Conservation (phyloP, 1,140 invertebrate species). For the Lordiphosa stackelbergi region DNA sequence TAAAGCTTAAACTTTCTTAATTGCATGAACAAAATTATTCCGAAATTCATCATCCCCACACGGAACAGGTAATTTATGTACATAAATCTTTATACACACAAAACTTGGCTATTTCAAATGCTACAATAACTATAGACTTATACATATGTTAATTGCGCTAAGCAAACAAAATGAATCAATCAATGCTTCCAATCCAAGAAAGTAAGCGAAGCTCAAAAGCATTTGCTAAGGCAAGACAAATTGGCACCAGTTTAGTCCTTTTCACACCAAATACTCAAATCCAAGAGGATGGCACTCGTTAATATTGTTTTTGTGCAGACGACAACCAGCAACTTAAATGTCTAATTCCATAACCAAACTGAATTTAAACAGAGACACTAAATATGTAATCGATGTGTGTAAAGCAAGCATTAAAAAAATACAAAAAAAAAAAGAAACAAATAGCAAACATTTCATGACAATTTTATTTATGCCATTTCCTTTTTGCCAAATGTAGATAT, state of each 20-base stretch:
- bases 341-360: constrained; percentile 15
- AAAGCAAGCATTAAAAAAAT: constrained; percentile 52
- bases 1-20: background rate
- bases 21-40: background rate
- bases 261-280: no score
- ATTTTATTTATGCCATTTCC: constrained; percentile 34
- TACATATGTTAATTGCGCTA: constrained; percentile 20
- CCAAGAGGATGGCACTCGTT: background rate
- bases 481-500: no score
- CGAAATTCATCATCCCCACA: background rate
- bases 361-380: constrained; percentile 36
- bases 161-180: constrained; percentile 26
- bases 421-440: constrained; percentile 42
- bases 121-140: constrained; percentile 15
- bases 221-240: no score
- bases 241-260: no score
- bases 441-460: constrained; percentile 21
- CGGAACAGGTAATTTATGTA: constrained; percentile 5
- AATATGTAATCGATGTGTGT: constrained; percentile 57
- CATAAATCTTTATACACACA: background rate
- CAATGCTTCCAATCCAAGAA: background rate
- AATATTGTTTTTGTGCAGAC: background rate
- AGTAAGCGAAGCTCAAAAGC: no score
- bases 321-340: constrained; percentile 9
- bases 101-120: constrained; percentile 10